Percentiles rank a stretch among this genome's conserved stretches.
phyloP scores from a whole-genome alignment of 2,113 vertebrate species.

The Dromas ardeola region DNA sequence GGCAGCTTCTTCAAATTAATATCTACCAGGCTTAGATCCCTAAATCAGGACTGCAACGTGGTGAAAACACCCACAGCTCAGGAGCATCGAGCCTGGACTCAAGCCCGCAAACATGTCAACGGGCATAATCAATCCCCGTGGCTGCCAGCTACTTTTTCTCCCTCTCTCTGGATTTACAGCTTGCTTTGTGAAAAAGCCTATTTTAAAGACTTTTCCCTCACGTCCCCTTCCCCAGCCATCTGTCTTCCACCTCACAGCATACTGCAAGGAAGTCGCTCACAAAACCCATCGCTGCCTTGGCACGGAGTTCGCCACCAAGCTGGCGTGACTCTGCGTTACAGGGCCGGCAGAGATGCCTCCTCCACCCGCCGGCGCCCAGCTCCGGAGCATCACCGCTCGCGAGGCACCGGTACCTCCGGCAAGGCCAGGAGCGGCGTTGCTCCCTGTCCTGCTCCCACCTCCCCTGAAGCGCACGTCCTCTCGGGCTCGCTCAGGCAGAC shows the following conservation, averaged over 20 bases:
- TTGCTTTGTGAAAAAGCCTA: neutral
- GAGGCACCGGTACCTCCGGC: neutral
- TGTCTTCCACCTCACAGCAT: neutral
- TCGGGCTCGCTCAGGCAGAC: neutral
- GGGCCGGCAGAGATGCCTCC: neutral
- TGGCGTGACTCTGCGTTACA: fast-evolving
- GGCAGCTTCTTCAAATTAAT: neutral
- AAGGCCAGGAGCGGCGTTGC: neutral
- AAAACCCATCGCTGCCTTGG: neutral
- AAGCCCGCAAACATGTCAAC: neutral
- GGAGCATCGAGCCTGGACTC: neutral
- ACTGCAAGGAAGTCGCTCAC: neutral
- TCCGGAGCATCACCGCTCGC: neutral
- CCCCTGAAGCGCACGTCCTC: neutral
- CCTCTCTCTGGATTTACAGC: neutral
- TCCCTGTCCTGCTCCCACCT: neutral
- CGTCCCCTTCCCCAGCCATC: neutral
- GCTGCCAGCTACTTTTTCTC: neutral
- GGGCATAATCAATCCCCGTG: neutral
- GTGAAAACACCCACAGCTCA: neutral
- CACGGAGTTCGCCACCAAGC: neutral
- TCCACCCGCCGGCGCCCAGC: neutral
- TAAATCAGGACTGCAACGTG: neutral
- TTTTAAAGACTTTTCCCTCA: neutral
- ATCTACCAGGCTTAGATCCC: neutral